phyloP scores from a whole-genome alignment of 2,113 vertebrate species.

The Amia ocellicauda region DNA sequence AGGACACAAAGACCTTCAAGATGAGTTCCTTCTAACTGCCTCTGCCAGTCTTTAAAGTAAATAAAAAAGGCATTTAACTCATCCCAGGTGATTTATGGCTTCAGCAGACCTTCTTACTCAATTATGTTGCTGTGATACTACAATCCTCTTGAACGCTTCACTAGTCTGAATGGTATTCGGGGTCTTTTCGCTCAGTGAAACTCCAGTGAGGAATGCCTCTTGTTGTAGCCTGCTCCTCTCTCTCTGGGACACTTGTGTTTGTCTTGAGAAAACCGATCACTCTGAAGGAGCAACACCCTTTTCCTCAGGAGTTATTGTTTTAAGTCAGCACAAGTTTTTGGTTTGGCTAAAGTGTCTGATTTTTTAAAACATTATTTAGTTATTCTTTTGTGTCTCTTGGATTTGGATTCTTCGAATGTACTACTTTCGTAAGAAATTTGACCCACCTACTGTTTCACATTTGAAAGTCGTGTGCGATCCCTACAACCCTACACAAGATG shows the following conservation, averaged over 20 bases:
- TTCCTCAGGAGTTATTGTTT: too few species aligned
- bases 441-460: too few species aligned
- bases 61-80: slow-evolving; percentile 50
- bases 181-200: slow-evolving; percentile 31
- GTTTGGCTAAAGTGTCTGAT: too few species aligned
- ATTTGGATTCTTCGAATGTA: too few species aligned
- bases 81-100: slow-evolving; percentile 60
- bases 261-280: neutral
- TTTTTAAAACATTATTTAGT: too few species aligned
- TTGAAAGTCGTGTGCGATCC: too few species aligned
- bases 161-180: slow-evolving; percentile 34
- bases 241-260: slow-evolving; percentile 1
- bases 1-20: too few species aligned
- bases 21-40: neutral
- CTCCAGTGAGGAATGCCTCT: slow-evolving; percentile 23
- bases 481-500: too few species aligned
- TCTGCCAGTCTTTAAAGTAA: slow-evolving; percentile 28
- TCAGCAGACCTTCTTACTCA: slow-evolving; percentile 44
- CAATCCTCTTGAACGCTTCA: slow-evolving; percentile 46
- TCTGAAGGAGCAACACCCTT: too few species aligned
- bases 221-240: slow-evolving; percentile 23
- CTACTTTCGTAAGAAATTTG: too few species aligned
- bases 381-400: too few species aligned
- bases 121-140: slow-evolving; percentile 26
- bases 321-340: too few species aligned